Conservation (phyloP, 1,140 invertebrate species). For the Archivesica marissinica region DNA sequence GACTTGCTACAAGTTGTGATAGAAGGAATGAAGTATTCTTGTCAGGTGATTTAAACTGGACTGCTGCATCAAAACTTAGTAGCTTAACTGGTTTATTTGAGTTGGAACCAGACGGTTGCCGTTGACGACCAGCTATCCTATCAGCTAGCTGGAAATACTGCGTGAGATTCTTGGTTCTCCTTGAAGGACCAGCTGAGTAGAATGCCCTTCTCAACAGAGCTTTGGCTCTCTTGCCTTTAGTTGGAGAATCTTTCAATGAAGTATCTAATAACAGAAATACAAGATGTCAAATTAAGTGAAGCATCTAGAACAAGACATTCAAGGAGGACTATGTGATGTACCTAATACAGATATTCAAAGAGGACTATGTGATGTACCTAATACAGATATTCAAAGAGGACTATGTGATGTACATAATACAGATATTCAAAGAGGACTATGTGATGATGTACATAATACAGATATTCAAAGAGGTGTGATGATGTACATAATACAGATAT, state of each 20-base stretch:
- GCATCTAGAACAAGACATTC: too few species aligned
- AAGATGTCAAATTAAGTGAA: too few species aligned
- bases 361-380: too few species aligned
- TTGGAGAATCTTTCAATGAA: constrained; percentile 61
- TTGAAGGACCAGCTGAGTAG: constrained; percentile 69
- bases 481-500: too few species aligned
- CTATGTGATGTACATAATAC: too few species aligned
- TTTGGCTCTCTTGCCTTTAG: constrained; percentile 68
- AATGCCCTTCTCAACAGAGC: constrained; percentile 70
- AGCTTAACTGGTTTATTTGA: constrained; percentile 28
- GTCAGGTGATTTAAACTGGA: constrained; percentile 68
- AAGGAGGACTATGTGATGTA: too few species aligned
- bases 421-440: too few species aligned
- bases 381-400: too few species aligned
- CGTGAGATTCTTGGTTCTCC: constrained; percentile 68
- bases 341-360: too few species aligned
- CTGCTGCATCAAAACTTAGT: constrained; percentile 39
- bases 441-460: too few species aligned
- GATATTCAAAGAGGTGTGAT: too few species aligned
- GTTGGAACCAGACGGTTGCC: constrained; percentile 18
- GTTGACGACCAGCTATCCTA: constrained; percentile 69
- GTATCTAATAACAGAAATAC: constrained; percentile 8
- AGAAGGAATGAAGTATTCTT: constrained; percentile 71
- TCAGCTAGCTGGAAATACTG: constrained; percentile 69
- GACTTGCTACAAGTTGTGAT: constrained; percentile 71